Evolutionary conservation across 2,888 invertebrate genomes (phyloP), one percentile per base, ranked within the genome.

Genomic region (Pseudococcus jackbeardsleyi): DNA sequence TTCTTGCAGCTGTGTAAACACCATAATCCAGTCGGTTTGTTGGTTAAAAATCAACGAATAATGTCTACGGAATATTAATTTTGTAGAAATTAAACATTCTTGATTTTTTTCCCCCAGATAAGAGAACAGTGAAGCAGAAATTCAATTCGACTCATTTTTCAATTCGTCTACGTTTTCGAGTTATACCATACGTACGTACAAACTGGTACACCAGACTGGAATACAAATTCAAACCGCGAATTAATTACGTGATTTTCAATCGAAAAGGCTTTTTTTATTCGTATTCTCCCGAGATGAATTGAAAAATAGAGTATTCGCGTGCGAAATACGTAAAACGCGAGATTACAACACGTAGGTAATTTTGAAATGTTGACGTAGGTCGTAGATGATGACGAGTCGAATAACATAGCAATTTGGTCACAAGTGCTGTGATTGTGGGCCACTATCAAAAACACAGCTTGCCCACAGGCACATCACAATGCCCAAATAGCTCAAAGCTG

Each of bases 391-490:
- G 50, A 15, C 17, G 46, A 7, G 46, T 46, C 8, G 22, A 33
- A 33, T 33, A 2, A 33, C 26, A 85, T 19, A 15, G 19, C 77
- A 17, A 77, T 87, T 77, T 77, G 87, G 87, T 87, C 77, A 87
- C 87, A 87, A 77, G 87, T 87, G 87, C 87, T 87, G 87, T 87
- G 87, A 87, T 77, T 87, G 87, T 87, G 87, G 87, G 87, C 87
- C 87, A 87, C 87, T 87, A n/a, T 9, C 72, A n/a, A 86, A 87
- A 87, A 87, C 33, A 50, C 46, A 87, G 87, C 87, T 87, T 87
- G 87, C 87, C 87, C 87, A 87, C 87, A 87, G 87, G 87, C 87
- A 87, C 87, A 87, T 87, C 87, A 87, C 87, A 87, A 77, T n/a
- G 77, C 72, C 87, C 72, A 72, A 87, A 77, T 72, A 48, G 85